Evolutionary conservation across 1,140 invertebrate genomes (phyloP).

Genomic region (Whitmania pigra): DNA sequence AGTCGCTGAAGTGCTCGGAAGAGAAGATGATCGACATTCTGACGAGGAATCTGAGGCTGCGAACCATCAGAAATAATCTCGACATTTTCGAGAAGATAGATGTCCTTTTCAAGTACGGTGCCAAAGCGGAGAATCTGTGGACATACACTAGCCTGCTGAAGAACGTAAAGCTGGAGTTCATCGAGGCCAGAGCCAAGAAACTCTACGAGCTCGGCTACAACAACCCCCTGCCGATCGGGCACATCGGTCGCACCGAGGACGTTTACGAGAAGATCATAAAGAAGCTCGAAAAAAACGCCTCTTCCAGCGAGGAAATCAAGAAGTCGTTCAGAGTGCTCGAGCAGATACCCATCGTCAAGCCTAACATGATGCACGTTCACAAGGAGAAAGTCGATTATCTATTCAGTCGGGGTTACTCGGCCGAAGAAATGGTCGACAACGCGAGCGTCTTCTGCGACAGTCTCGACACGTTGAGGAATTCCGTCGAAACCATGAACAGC

Average conservation of each 20-base stretch:
- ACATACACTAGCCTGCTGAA: slow-evolving; percentile 4
- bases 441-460: not conserved
- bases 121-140: not conserved
- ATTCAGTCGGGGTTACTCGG: not conserved
- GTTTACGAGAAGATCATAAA: not conserved
- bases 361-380: not conserved
- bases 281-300: not conserved
- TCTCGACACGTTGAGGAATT: not conserved
- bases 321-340: not conserved
- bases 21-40: slow-evolving; percentile 11
- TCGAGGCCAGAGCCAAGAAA: not conserved
- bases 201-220: slow-evolving; percentile 4
- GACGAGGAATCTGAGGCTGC: slow-evolving; percentile 6
- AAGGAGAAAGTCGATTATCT: slow-evolving; percentile 7
- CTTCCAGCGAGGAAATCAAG: not conserved
- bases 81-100: slow-evolving; percentile 13
- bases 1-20: not conserved
- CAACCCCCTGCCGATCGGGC: slow-evolving; percentile 8
- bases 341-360: not conserved
- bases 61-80: not conserved
- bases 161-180: not conserved
- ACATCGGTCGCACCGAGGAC: not conserved
- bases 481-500: not conserved
- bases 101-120: not conserved
- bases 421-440: not conserved